Evolutionary conservation across 1,140 invertebrate species (phyloP).

Genomic region (Watersipora subatra): DNA sequence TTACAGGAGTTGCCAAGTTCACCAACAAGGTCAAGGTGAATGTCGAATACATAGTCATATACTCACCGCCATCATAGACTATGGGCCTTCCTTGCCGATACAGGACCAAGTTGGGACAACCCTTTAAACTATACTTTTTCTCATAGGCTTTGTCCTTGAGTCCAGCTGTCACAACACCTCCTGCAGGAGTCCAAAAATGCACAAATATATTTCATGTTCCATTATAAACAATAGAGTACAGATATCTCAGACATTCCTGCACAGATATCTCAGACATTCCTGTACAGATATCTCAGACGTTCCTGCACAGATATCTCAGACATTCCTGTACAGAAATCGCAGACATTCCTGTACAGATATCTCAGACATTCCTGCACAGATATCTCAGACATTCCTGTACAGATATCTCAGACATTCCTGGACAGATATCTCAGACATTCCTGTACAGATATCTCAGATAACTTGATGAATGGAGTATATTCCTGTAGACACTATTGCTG

Average conservation of each 20-base stretch:
- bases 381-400: not conserved
- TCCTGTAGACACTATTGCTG: not conserved
- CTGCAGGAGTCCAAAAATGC: not conserved
- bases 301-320: not conserved
- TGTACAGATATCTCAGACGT: not conserved
- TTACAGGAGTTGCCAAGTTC: not conserved
- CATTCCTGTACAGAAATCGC: not conserved
- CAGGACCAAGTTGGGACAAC: not conserved
- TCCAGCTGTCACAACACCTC: not conserved
- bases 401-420: not conserved
- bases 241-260: not conserved
- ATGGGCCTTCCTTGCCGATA: not conserved
- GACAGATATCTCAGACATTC: not conserved
- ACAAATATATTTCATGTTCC: not conserved
- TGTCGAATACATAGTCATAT: not conserved
- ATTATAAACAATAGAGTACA: not conserved
- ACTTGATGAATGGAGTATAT: not conserved
- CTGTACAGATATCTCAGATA: no score
- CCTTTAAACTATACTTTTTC: not conserved
- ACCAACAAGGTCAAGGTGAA: not conserved
- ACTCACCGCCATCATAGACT: slow-evolving; percentile 1
- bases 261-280: not conserved
- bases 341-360: not conserved
- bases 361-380: not conserved
- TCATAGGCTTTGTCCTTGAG: not conserved